Evolutionary conservation across 1,140 invertebrate genomes (phyloP).

Genomic region (Brachionus rotundiformis): DNA sequence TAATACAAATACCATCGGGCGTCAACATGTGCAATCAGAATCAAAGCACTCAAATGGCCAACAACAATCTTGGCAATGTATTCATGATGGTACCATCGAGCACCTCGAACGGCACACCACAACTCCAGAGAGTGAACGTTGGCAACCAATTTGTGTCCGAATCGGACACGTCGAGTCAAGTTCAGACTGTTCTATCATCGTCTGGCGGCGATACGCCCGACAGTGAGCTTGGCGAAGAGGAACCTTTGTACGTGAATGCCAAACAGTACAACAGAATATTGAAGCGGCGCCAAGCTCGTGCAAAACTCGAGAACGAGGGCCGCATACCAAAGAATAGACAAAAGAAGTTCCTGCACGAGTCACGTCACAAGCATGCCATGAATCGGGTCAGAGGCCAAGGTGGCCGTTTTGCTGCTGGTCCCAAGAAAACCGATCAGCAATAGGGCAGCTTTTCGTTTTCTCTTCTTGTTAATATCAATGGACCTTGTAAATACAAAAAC

Average conservation of each 20-base stretch:
- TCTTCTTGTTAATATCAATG: not conserved
- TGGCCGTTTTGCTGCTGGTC: slow-evolving; percentile 73
- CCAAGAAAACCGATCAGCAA: slow-evolving; percentile 7
- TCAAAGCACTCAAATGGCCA: not conserved
- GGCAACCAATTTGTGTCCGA: not conserved
- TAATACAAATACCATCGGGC: not conserved
- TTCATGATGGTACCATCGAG: slow-evolving; percentile 49
- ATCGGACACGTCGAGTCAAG: not conserved
- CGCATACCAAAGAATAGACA: slow-evolving; percentile 92
- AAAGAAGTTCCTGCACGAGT: slow-evolving; percentile 96
- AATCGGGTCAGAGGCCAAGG: slow-evolving; percentile 93
- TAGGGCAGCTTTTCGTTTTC: not conserved
- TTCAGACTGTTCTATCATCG: not conserved
- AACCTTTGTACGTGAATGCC: slow-evolving; percentile 96
- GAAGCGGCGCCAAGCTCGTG: slow-evolving; percentile 61
- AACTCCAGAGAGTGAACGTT: slow-evolving; percentile 10
- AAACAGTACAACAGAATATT: slow-evolving; percentile 73
- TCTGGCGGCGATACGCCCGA: slow-evolving; percentile 12
- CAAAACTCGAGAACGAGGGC: slow-evolving; percentile 67
- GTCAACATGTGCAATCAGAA: not conserved
- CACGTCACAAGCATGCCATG: slow-evolving; percentile 93
- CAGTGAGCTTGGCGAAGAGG: slow-evolving; percentile 22
- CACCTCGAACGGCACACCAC: slow-evolving; percentile 10
- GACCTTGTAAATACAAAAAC: not conserved
- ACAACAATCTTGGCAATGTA: not conserved